Evolutionary conservation across 2,797 vertebrate genomes (phyloP).

Genomic region (Sebastes trivittatus): DNA sequence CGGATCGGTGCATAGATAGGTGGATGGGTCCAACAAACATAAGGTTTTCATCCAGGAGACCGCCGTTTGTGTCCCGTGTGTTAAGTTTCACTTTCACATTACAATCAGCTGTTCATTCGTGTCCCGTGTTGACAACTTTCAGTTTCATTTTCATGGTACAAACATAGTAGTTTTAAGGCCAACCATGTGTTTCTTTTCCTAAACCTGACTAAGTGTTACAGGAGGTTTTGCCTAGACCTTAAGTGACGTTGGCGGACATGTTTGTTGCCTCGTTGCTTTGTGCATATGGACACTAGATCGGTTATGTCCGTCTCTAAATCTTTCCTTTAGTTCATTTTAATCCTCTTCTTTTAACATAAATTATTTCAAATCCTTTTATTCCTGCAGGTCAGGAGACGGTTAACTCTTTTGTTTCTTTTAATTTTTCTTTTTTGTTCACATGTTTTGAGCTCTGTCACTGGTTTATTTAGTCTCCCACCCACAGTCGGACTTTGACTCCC

Average conservation of each 20-base stretch:
- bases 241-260: too few species aligned
- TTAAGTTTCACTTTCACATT: too few species aligned
- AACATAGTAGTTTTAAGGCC: too few species aligned
- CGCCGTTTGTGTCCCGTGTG: too few species aligned
- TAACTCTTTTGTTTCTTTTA: not conserved
- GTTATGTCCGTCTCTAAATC: not conserved
- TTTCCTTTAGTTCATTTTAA: not conserved
- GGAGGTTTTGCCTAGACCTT: too few species aligned
- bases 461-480: constrained; percentile 63
- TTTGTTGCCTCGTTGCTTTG: not conserved
- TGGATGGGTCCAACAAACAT: too few species aligned
- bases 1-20: too few species aligned
- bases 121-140: too few species aligned
- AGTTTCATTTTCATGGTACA: too few species aligned
- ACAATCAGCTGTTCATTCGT: too few species aligned
- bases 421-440: not conserved
- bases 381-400: constrained; percentile 76
- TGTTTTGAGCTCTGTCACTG: constrained; percentile 43
- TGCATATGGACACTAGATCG: not conserved
- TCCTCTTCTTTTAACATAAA: not conserved
- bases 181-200: too few species aligned
- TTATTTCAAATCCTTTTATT: not conserved
- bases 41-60: too few species aligned
- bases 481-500: constrained; percentile 32
- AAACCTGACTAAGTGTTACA: not conserved